Percentiles rank a stretch among this genome's conserved stretches.
Evolutionary conservation across 2,797 vertebrate genomes (phyloP).

Genomic region (Chloroceryle amazona): DNA sequence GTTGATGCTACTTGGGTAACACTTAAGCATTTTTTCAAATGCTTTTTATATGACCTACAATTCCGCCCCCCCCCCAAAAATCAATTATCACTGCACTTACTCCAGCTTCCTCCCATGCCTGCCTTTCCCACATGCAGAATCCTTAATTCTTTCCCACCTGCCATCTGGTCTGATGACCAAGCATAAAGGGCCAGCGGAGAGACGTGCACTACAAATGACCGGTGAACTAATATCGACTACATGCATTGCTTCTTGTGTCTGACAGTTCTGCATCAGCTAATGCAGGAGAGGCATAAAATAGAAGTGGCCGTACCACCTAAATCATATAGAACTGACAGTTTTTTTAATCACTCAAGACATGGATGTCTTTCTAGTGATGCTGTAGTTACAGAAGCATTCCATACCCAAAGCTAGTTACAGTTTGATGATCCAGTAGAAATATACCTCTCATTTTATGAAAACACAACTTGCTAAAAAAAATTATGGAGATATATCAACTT

Average conservation of each 20-base stretch:
- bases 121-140: neutral
- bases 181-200: neutral
- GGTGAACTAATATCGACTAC: neutral
- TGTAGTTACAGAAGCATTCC: neutral
- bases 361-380: neutral
- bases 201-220: neutral
- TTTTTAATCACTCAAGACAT: neutral
- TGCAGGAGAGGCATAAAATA: neutral
- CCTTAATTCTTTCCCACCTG: neutral
- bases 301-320: accelerated
- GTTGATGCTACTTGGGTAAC: neutral
- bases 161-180: neutral
- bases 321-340: neutral
- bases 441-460: neutral
- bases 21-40: neutral
- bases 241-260: neutral
- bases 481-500: neutral
- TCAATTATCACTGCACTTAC: too few species aligned
- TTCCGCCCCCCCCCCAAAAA: too few species aligned
- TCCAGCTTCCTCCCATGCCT: neutral
- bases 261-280: neutral
- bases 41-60: neutral
- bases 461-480: neutral
- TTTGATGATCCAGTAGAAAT: neutral
- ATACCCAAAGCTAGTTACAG: neutral